Evolutionary conservation across 1,140 invertebrate genomes (phyloP).

Genomic region (Drosophila gunungcola): DNA sequence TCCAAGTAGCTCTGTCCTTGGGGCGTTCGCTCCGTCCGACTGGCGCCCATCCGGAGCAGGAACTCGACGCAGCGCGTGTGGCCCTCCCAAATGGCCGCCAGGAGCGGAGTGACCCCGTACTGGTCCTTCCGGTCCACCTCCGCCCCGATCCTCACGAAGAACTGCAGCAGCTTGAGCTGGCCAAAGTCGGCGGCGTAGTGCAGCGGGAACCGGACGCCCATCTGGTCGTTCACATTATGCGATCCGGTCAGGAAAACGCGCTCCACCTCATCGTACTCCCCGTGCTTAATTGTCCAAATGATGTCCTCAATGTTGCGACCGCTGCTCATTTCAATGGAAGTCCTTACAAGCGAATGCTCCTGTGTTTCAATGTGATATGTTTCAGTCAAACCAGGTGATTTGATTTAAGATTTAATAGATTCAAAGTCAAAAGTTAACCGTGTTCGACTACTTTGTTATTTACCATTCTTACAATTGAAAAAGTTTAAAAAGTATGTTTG

Average conservation of each 20-base stretch:
- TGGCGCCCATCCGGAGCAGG: slow-evolving; percentile 93
- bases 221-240: slow-evolving; percentile 92
- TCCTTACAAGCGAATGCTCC: neutral
- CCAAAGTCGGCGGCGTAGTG: slow-evolving; percentile 98
- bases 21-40: slow-evolving; percentile 91
- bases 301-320: slow-evolving; percentile 29
- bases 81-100: slow-evolving; percentile 98
- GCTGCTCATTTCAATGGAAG: neutral
- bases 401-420: neutral
- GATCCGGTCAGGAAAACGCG: slow-evolving; percentile 90
- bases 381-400: neutral
- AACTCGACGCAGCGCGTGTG: slow-evolving; percentile 95
- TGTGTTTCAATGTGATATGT: neutral
- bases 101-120: slow-evolving; percentile 95
- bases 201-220: slow-evolving; percentile 93
- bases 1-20: slow-evolving; percentile 94
- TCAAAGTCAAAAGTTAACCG: neutral
- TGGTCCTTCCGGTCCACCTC: slow-evolving; percentile 95
- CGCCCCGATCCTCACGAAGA: slow-evolving; percentile 95
- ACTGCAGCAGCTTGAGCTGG: slow-evolving; percentile 94
- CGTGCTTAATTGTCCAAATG: slow-evolving; percentile 93
- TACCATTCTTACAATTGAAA: too few relatives aligned
- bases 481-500: too few relatives aligned
- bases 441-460: too few relatives aligned
- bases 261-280: slow-evolving; percentile 95